Conservation (phyloP, 2,888 invertebrate genomes). For the Balanococcus diminutus region DNA sequence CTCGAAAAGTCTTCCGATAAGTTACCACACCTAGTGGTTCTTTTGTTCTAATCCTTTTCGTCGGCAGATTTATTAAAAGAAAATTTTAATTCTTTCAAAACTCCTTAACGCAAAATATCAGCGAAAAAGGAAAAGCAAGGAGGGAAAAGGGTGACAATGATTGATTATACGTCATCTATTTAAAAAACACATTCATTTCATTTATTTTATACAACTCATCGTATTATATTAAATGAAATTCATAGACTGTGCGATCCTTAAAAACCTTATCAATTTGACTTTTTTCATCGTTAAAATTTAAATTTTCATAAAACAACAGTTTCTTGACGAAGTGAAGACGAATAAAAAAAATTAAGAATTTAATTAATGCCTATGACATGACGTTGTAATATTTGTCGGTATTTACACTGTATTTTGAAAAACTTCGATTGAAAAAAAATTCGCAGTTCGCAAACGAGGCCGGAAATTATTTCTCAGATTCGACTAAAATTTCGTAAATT, state of each 20-base stretch:
- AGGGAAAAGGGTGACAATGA: conserved; percentile 44
- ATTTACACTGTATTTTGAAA: background rate
- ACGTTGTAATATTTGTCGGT: background rate
- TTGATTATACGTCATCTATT: conserved; percentile 35
- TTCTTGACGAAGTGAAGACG: background rate
- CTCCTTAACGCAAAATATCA: background rate
- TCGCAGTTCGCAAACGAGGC: no score
- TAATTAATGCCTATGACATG: background rate
- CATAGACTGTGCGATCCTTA: background rate
- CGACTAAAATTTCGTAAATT: background rate
- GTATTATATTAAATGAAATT: background rate
- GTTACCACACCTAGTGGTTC: background rate
- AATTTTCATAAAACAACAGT: background rate
- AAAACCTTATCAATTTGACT: background rate
- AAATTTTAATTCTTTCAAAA: conserved; percentile 35
- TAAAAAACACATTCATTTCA: conserved; percentile 44
- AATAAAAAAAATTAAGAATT: conserved; percentile 7
- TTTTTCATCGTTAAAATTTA: background rate
- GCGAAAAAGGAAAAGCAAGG: no score
- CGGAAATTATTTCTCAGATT: background rate
- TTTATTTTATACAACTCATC: background rate
- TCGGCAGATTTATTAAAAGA: conserved; percentile 25
- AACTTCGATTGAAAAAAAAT: background rate
- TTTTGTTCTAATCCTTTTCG: conserved; percentile 8
- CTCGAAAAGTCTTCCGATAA: conserved; percentile 17